A percentile compares a stretch with the other conserved stretches of the same genome.
These are phyloP conservation scores for Coregonus ussuriensis DNA, from an alignment of 2,797 vertebrate species.

Conservation along the genomic window DNA sequence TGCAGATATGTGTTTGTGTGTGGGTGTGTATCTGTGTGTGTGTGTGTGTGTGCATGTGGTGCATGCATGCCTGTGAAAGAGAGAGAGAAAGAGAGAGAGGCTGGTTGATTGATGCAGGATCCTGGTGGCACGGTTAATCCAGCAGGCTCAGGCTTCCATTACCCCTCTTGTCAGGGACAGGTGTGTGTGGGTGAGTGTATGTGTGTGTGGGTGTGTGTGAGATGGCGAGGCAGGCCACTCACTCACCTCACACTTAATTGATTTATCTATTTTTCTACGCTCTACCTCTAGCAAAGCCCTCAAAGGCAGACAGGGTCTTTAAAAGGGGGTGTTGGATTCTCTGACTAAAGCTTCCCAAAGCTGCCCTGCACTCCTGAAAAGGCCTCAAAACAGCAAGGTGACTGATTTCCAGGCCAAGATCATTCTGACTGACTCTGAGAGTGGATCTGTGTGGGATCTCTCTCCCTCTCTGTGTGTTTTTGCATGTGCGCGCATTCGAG, in stretches of 20 bases:
- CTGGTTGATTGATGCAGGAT: conserved; percentile 45
- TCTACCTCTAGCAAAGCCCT: conserved; percentile 38
- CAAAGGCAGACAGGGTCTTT: conserved; percentile 22
- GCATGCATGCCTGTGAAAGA: no score
- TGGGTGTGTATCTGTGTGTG: no score
- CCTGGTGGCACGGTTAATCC: conserved; percentile 49
- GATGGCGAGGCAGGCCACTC: background rate
- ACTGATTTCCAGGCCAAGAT: conserved; percentile 19
- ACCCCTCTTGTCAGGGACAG: conserved; percentile 39
- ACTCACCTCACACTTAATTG: conserved; percentile 55
- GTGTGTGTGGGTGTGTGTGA: no score
- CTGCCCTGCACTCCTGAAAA: conserved; percentile 47
- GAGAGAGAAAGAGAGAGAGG: conserved; percentile 14
- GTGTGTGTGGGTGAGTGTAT: conserved; percentile 22
- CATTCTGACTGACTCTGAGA: background rate
- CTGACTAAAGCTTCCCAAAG: conserved; percentile 40
- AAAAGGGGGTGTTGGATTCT: conserved; percentile 41
- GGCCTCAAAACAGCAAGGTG: conserved; percentile 1
- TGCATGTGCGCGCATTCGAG: background rate
- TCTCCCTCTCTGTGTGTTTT: background rate
- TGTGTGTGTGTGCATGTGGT: background rate
- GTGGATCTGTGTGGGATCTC: no score
- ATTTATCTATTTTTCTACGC: conserved; percentile 47
- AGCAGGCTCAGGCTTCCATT: conserved; percentile 36
- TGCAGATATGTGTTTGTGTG: no score